Conservation (phyloP, 2,113 vertebrate species). For the Vulpes lagopus region DNA sequence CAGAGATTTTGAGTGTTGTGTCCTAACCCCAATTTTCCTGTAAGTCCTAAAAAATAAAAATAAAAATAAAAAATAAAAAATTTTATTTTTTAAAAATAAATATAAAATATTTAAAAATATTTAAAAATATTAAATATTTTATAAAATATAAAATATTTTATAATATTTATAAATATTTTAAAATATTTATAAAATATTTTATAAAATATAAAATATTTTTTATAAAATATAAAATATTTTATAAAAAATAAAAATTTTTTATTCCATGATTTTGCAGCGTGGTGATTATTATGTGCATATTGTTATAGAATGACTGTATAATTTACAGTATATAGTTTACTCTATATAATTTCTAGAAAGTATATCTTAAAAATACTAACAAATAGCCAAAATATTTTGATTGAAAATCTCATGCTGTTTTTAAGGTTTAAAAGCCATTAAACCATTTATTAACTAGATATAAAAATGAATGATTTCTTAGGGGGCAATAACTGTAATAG, state of each 20-base stretch:
- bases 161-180: no score
- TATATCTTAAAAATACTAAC: neutral
- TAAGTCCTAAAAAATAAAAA: no score
- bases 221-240: no score
- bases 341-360: neutral
- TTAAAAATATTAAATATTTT: no score
- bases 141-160: no score
- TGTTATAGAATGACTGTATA: neutral
- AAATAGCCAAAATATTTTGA: slow-evolving; percentile 11
- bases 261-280: neutral
- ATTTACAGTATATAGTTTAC: slow-evolving; percentile 18
- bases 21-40: neutral
- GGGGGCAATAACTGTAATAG: neutral
- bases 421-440: neutral
- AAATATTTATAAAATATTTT: no score
- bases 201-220: no score
- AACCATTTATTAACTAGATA: neutral
- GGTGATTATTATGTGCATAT: neutral
- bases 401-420: neutral
- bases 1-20: neutral
- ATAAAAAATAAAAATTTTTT: no score
- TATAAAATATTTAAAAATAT: no score
- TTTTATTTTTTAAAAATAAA: no score
- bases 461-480: neutral
- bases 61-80: no score